phyloP scores from a whole-genome alignment of 64 coral and sea anemone species.

The Montipora foliosa region DNA sequence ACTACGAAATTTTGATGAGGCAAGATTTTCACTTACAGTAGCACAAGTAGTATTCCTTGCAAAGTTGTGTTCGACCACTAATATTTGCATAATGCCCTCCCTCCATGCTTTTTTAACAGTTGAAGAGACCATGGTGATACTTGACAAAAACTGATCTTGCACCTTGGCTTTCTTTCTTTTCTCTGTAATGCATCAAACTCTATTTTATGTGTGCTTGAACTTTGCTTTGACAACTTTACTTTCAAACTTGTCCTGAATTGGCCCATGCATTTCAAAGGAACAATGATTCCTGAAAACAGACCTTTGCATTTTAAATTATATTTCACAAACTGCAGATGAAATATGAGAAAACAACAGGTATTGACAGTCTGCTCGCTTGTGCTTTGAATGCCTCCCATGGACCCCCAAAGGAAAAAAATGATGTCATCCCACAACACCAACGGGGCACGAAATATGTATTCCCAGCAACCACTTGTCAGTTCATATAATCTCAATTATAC shows the following conservation, averaged over 20 bases:
- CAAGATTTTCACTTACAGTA: too few relatives aligned
- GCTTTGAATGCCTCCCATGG: too few relatives aligned
- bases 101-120: neutral
- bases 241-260: slow-evolving; percentile 21
- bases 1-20: too few relatives aligned
- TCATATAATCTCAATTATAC: too few relatives aligned
- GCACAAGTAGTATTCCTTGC: too few relatives aligned
- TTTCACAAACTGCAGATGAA: too few relatives aligned
- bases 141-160: neutral
- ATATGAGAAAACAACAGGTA: too few relatives aligned
- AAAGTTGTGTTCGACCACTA: neutral
- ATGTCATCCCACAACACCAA: too few relatives aligned
- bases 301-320: neutral
- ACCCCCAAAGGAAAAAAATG: too few relatives aligned
- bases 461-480: too few relatives aligned
- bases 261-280: neutral
- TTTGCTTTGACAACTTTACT: slow-evolving; percentile 34
- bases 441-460: too few relatives aligned
- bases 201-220: neutral
- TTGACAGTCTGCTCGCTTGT: too few relatives aligned
- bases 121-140: neutral
- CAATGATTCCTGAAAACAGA: slow-evolving; percentile 7
- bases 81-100: neutral
- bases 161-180: slow-evolving; percentile 10
- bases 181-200: neutral